Percentiles rank a stretch among this genome's conserved stretches.
Evolutionary conservation across 2,888 invertebrate species (phyloP).

Genomic region (Aleiodes alternator): DNA sequence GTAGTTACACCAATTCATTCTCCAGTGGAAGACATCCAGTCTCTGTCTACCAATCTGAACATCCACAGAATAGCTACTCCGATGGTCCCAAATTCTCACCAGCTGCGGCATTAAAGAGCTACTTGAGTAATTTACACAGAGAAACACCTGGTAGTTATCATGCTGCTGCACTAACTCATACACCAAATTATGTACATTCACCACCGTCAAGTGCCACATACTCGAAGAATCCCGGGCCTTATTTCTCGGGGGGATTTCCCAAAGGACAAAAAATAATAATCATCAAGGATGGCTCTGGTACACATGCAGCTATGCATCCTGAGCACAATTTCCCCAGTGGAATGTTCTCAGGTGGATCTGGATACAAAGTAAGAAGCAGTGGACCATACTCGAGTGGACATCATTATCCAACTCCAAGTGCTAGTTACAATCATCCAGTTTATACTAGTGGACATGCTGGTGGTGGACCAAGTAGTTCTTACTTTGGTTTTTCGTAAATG

Average conservation of each 20-base stretch:
- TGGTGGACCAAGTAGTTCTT: conserved; percentile 37
- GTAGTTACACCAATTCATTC: conserved; percentile 17
- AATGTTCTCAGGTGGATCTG: conserved; percentile 51
- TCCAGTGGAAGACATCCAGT: conserved; percentile 36
- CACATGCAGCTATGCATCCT: conserved; percentile 53
- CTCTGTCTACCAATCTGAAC: conserved; percentile 9
- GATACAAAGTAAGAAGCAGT: conserved; percentile 62
- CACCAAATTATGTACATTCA: conserved; percentile 13
- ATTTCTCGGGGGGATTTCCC: conserved; percentile 56
- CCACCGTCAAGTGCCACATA: conserved; percentile 54
- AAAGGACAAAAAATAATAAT: conserved; percentile 62
- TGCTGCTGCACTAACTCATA: conserved; percentile 7
- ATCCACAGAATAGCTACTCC: conserved; percentile 44
- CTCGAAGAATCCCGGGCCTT: conserved; percentile 55
- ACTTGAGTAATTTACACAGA: conserved; percentile 51
- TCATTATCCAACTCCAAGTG: conserved; percentile 55
- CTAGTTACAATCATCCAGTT: conserved; percentile 55
- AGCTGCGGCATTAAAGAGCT: conserved; percentile 43
- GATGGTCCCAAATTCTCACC: conserved; percentile 40
- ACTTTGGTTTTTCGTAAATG: conserved; percentile 53
- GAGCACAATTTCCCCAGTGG: conserved; percentile 48
- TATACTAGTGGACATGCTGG: conserved; percentile 55
- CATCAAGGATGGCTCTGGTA: conserved; percentile 61
- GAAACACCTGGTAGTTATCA: conserved; percentile 44
- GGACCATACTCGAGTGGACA: conserved; percentile 54